Base-by-base conservation (phyloP, 2,888 invertebrate species). In the Brassicogethes aeneus region DNA sequence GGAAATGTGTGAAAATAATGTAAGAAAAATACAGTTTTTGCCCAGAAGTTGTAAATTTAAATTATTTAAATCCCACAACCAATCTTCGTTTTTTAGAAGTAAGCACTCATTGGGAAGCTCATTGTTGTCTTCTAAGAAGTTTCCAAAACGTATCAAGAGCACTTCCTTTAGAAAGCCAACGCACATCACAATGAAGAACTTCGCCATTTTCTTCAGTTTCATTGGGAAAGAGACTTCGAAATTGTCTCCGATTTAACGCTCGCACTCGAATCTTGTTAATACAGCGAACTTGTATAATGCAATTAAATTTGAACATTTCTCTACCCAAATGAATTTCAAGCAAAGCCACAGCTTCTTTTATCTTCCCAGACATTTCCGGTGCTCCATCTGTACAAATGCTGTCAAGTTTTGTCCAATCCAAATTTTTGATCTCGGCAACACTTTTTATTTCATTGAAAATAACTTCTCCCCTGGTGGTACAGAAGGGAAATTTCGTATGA, bases 301-400 rank as follows among this genome's bases (percentile, higher is more conserved):
- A 36, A 36, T 36, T 15, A 17, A 15, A 36, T 17, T 36, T 36
- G 16, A 36, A 36, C 15, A 36, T 17, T 36, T 17, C 17, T 17
- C 16, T 36, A 15, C 5, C 36, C 16, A 36, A 36, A 16, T 36
- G 16, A 17, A 16, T 36, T 36, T 36, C 16, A 36, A 16, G 36
- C n/a, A 36, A 36, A 17, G 14, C 36, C 12, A 17, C 36, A 36
- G 13, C 14, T 29, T 7, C 36, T 17, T 34, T n/a, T n/a, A n/a
- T n/a, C n/a, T n/a, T n/a, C n/a, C n/a, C n/a, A n/a, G n/a, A n/a
- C n/a, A n/a, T n/a, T n/a, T n/a, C n/a, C n/a, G n/a, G n/a, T 2
- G 35, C 35, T 3, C 5, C 35, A 14, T 34, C 35, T 13, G 35
- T 34, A 3, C 35, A 34, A 15, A 34, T n/a, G n/a, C n/a, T n/a